These are phyloP conservation scores for Eremobia ochroleuca DNA, from an alignment of 2,888 invertebrate genomes.

Conservation along the genomic window DNA sequence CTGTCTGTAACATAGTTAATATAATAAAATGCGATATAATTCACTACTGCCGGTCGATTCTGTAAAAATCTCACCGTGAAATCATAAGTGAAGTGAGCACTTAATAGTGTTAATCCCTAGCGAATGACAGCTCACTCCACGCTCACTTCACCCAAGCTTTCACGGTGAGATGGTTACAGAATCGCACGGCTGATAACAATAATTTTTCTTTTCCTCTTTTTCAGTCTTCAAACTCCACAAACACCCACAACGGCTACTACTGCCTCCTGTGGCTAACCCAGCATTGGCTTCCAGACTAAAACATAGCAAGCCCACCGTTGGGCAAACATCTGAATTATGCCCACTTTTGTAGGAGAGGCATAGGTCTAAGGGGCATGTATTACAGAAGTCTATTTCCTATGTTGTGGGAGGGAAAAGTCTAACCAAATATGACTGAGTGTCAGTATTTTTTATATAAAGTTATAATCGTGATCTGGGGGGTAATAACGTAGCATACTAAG, in stretches of 20 bases:
- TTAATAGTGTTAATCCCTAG: no score
- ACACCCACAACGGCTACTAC: constrained; percentile 89
- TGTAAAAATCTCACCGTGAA: no score
- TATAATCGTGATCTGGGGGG: neutral
- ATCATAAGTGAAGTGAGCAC: no score
- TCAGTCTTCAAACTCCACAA: constrained; percentile 66
- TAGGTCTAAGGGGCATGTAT: neutral
- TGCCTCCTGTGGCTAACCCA: constrained; percentile 94
- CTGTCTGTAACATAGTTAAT: no score
- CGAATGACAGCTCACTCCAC: no score
- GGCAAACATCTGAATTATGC: constrained; percentile 46
- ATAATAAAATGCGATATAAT: no score
- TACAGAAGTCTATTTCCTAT: neutral
- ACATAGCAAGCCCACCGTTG: constrained; percentile 31
- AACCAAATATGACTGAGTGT: constrained; percentile 7
- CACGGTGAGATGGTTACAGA: no score
- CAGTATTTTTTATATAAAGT: constrained; percentile 7
- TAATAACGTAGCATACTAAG: neutral
- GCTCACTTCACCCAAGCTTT: no score
- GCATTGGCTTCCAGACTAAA: constrained; percentile 91
- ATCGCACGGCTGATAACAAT: no score
- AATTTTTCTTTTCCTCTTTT: constrained; percentile 35
- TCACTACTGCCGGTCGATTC: no score
- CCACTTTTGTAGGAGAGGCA: constrained; percentile 16
- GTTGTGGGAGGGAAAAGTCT: neutral